phyloP scores from a whole-genome alignment of 2,888 invertebrate genomes.

The Conus canariensis region DNA sequence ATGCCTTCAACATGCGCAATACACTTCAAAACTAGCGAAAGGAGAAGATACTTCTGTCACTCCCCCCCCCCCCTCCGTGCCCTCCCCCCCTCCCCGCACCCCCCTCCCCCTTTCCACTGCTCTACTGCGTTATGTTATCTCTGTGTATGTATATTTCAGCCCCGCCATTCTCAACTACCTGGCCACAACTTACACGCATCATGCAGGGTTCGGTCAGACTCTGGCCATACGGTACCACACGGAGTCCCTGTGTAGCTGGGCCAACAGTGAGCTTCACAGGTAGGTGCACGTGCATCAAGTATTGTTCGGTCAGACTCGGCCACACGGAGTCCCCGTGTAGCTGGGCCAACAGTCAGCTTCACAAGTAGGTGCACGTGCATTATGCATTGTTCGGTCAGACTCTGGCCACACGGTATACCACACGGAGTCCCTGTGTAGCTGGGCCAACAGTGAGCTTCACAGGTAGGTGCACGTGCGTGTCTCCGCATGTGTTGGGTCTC shows the following conservation, averaged over 20 bases:
- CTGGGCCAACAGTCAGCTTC: slow-evolving; percentile 71
- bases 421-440: slow-evolving; percentile 65
- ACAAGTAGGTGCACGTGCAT: slow-evolving; percentile 49
- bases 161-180: slow-evolving; percentile 71
- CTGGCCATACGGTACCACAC: slow-evolving; percentile 43
- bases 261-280: slow-evolving; percentile 67
- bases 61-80: too few relatives aligned
- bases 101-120: too few relatives aligned
- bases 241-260: slow-evolving; percentile 69
- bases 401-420: slow-evolving; percentile 40
- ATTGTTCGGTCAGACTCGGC: slow-evolving; percentile 61
- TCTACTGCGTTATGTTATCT: too few relatives aligned
- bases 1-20: too few relatives aligned
- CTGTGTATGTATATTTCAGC: slow-evolving; percentile 47
- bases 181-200: slow-evolving; percentile 64
- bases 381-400: slow-evolving; percentile 65
- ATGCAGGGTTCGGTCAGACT: slow-evolving; percentile 64
- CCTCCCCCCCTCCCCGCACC: too few relatives aligned
- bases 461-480: too few relatives aligned
- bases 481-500: too few relatives aligned
- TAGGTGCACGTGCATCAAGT: slow-evolving; percentile 62
- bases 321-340: slow-evolving; percentile 62
- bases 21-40: too few relatives aligned
- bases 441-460: slow-evolving; percentile 69
- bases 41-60: too few relatives aligned